A percentile compares a stretch with the other conserved stretches of the same genome.
Conservation (phyloP, 1,140 invertebrate species). For the Subanguina moxae region DNA sequence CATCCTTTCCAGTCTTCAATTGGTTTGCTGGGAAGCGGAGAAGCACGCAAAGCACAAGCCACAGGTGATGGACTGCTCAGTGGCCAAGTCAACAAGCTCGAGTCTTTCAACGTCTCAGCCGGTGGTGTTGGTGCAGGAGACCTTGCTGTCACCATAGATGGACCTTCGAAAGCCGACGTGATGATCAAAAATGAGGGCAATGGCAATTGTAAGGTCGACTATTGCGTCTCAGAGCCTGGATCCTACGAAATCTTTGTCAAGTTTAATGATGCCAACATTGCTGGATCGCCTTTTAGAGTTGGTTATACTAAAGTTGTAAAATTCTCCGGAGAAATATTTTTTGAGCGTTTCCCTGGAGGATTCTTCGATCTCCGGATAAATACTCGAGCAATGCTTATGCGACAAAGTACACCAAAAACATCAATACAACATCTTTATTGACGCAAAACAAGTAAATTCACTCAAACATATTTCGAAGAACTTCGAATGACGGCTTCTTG, state of each 20-base stretch:
- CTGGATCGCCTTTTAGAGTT: slow-evolving; percentile 33
- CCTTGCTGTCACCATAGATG: slow-evolving; percentile 24
- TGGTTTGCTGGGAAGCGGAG: slow-evolving; percentile 18
- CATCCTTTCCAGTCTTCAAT: slow-evolving; percentile 34
- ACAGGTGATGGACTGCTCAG: slow-evolving; percentile 14
- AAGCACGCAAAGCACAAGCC: slow-evolving; percentile 25
- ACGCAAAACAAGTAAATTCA: too few species aligned
- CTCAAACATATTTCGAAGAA: too few species aligned
- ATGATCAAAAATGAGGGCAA: slow-evolving; percentile 14
- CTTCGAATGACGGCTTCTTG: too few species aligned
- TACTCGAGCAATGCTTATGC: too few species aligned
- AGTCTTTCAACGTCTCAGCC: slow-evolving; percentile 23
- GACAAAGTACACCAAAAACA: too few species aligned
- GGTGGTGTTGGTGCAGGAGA: slow-evolving; percentile 26
- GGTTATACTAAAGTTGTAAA: not conserved
- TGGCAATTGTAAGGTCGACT: slow-evolving; percentile 25
- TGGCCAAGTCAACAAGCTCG: slow-evolving; percentile 16
- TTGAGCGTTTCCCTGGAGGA: too few species aligned
- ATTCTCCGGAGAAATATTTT: not conserved
- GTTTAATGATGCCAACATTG: slow-evolving; percentile 31
- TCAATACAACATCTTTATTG: too few species aligned
- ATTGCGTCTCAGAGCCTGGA: slow-evolving; percentile 29
- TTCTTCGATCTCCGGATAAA: too few species aligned
- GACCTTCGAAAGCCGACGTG: slow-evolving; percentile 28
- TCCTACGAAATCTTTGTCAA: slow-evolving; percentile 25